Percentiles rank a stretch among this genome's conserved stretches.
Conservation (phyloP, 2,888 invertebrate species). For the Caenorhabditis sp. region DNA sequence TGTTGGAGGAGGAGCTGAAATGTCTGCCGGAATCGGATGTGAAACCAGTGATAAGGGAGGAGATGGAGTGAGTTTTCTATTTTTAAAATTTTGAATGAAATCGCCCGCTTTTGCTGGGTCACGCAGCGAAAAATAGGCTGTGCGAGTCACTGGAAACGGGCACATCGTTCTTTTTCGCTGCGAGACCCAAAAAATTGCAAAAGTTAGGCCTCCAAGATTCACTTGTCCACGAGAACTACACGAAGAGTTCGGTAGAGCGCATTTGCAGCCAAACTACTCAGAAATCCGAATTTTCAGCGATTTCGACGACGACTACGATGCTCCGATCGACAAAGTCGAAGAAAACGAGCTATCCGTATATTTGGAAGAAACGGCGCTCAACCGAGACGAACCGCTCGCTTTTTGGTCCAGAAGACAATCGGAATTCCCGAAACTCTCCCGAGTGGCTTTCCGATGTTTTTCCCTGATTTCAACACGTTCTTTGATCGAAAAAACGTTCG, state of each 20-base stretch:
- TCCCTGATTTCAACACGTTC: not conserved
- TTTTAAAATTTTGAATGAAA: too few relatives aligned
- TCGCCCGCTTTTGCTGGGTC: too few relatives aligned
- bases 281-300: not conserved
- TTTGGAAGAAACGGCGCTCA: not conserved
- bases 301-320: conserved; percentile 1
- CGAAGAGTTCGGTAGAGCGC: too few relatives aligned
- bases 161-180: too few relatives aligned
- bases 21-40: too few relatives aligned
- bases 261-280: too few relatives aligned
- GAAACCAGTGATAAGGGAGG: not conserved
- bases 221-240: too few relatives aligned
- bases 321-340: not conserved
- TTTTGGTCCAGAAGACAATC: not conserved
- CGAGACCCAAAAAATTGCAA: too few relatives aligned
- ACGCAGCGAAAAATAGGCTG: too few relatives aligned
- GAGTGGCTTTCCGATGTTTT: not conserved
- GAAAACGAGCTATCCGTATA: not conserved
- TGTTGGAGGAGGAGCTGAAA: too few relatives aligned
- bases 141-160: too few relatives aligned
- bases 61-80: not conserved
- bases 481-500: not conserved
- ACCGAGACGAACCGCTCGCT: not conserved
- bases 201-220: too few relatives aligned
- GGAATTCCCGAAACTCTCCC: not conserved